These are phyloP conservation scores for Gallinago media DNA, from an alignment of 2,113 vertebrate genomes.

Conservation along the genomic window DNA sequence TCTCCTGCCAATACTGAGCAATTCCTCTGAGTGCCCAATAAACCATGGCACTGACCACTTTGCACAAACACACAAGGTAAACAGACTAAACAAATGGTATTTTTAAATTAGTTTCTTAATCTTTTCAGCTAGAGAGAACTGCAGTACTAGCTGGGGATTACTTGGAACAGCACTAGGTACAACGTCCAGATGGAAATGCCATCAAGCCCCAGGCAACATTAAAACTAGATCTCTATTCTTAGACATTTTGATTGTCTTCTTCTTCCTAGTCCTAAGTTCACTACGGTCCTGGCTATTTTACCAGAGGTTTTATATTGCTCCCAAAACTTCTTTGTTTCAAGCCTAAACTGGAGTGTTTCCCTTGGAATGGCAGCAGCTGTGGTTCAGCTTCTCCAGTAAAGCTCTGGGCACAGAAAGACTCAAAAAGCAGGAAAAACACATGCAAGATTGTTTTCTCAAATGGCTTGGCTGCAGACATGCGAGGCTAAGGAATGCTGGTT, in stretches of 20 bases:
- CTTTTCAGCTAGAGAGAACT: neutral
- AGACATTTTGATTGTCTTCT: neutral
- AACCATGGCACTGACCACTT: neutral
- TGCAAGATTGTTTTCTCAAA: slow-evolving; percentile 42
- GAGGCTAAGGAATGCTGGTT: slow-evolving; percentile 45
- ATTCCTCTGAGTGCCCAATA: neutral
- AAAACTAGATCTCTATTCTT: slow-evolving; percentile 23
- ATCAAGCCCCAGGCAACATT: neutral
- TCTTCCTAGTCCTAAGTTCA: neutral
- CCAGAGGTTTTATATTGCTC: neutral
- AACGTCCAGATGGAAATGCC: slow-evolving; percentile 19
- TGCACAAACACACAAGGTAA: neutral
- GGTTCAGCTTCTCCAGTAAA: slow-evolving; percentile 39
- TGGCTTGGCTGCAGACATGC: slow-evolving; percentile 26
- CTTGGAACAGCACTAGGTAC: neutral
- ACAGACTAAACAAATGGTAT: neutral
- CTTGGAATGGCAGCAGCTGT: slow-evolving; percentile 47
- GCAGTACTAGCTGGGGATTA: neutral
- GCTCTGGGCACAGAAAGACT: slow-evolving; percentile 14
- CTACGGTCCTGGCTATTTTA: neutral
- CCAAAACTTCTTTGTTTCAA: slow-evolving; percentile 1
- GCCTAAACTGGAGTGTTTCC: slow-evolving; percentile 18
- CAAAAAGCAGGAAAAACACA: slow-evolving; percentile 45
- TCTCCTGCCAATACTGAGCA: neutral
- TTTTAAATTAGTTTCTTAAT: neutral